These are phyloP conservation scores for Eleginops maclovinus DNA, from an alignment of 2,113 vertebrate genomes.

Conservation along the genomic window DNA sequence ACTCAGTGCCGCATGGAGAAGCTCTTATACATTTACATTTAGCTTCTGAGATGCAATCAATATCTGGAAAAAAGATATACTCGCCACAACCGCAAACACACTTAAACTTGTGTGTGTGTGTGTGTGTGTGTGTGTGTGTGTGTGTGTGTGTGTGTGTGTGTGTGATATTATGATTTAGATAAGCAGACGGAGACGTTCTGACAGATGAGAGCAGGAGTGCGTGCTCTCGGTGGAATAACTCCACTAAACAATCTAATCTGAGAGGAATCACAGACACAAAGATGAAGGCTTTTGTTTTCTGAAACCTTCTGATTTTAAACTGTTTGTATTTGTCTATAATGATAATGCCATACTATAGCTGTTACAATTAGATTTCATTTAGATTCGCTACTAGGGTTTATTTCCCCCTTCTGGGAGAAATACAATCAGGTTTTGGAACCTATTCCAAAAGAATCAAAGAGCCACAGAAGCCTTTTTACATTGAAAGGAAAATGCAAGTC, in stretches of 20 bases:
- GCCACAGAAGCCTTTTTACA: background rate
- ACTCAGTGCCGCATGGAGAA: background rate
- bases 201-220: slow-evolving; percentile 16
- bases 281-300: slow-evolving; percentile 18
- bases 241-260: slow-evolving; percentile 15
- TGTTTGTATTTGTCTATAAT: background rate
- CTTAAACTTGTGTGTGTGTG: slow-evolving; percentile 1
- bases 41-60: background rate
- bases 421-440: background rate
- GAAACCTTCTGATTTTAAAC: background rate
- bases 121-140: slow-evolving; percentile 3
- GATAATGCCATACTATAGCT: background rate
- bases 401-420: background rate
- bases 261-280: slow-evolving; percentile 3
- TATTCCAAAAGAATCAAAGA: too few relatives aligned
- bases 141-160: background rate
- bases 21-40: background rate
- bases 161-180: background rate
- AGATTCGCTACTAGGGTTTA: background rate
- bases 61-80: background rate
- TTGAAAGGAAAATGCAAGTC: background rate
- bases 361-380: background rate
- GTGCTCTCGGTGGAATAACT: slow-evolving; percentile 18
- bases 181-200: slow-evolving; percentile 4
- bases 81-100: background rate